These are phyloP conservation scores for Drosophila mojavensis DNA, from an alignment of 1,140 invertebrate species.

Conservation along the genomic window DNA sequence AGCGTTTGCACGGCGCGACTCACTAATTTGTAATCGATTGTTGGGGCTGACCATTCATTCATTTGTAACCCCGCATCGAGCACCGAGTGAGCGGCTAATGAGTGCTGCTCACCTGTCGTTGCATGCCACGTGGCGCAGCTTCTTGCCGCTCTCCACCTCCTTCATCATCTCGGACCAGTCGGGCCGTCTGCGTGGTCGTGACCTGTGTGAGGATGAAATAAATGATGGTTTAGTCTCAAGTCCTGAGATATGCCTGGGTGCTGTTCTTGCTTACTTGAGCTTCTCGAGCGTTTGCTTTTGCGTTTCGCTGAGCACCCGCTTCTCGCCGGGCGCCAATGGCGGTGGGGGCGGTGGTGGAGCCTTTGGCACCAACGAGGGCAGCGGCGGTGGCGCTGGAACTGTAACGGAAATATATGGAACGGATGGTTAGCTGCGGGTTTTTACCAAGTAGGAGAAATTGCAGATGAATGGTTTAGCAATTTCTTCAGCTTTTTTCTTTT, in stretches of 20 bases:
- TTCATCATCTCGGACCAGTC: conserved; percentile 96
- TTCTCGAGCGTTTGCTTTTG: conserved; percentile 86
- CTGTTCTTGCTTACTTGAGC: conserved; percentile 75
- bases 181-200: conserved; percentile 90
- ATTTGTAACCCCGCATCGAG: not conserved
- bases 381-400: conserved; percentile 79
- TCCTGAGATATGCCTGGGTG: not conserved
- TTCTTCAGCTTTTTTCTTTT: conserved; percentile 6
- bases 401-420: conserved; percentile 34
- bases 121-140: conserved; percentile 91
- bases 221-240: conserved; percentile 33
- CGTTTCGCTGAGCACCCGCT: conserved; percentile 82
- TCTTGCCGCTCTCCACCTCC: conserved; percentile 91
- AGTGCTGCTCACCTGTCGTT: conserved; percentile 88
- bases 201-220: conserved; percentile 72
- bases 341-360: conserved; percentile 89
- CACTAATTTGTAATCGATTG: conserved; percentile 29
- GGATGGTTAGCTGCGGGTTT: conserved; percentile 31
- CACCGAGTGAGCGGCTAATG: conserved; percentile 1
- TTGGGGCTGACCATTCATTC: not conserved
- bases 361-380: conserved; percentile 80
- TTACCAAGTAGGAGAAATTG: not conserved
- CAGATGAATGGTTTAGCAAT: conserved; percentile 53
- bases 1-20: not conserved
- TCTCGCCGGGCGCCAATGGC: conserved; percentile 85